These are phyloP conservation scores for Thereva unica DNA, from an alignment of 2,888 invertebrate species.

Conservation along the genomic window DNA sequence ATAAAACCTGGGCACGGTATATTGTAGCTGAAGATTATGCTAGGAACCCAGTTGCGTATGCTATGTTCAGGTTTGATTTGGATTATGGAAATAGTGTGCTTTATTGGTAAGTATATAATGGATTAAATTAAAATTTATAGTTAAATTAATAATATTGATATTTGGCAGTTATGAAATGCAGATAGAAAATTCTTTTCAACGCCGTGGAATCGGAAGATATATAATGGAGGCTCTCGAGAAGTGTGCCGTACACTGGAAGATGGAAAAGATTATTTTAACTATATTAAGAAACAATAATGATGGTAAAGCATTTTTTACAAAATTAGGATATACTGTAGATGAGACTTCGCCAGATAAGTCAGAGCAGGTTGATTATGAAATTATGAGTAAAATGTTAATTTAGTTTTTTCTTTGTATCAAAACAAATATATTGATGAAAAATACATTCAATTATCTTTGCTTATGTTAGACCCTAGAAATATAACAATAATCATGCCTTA, in stretches of 20 bases:
- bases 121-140: background rate
- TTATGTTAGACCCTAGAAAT: too few relatives aligned
- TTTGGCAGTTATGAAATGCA: slow-evolving; percentile 79
- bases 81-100: slow-evolving; percentile 70
- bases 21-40: slow-evolving; percentile 61
- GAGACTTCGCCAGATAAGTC: slow-evolving; percentile 69
- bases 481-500: too few relatives aligned
- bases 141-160: background rate
- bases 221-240: slow-evolving; percentile 76
- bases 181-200: slow-evolving; percentile 65
- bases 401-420: background rate
- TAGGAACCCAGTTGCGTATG: slow-evolving; percentile 66
- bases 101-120: slow-evolving; percentile 64
- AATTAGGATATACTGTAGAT: slow-evolving; percentile 69
- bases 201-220: slow-evolving; percentile 79
- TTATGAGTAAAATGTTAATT: slow-evolving; percentile 62
- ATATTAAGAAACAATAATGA: slow-evolving; percentile 73
- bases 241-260: slow-evolving; percentile 69
- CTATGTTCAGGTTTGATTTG: slow-evolving; percentile 76
- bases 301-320: slow-evolving; percentile 70
- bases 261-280: slow-evolving; percentile 78
- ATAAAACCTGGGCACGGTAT: slow-evolving; percentile 67
- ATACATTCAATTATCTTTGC: too few relatives aligned
- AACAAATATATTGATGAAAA: too few relatives aligned
- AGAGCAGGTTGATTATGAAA: slow-evolving; percentile 65